These are phyloP conservation scores for Campaea margaritaria DNA, from an alignment of 2,888 invertebrate genomes.

Conservation along the genomic window DNA sequence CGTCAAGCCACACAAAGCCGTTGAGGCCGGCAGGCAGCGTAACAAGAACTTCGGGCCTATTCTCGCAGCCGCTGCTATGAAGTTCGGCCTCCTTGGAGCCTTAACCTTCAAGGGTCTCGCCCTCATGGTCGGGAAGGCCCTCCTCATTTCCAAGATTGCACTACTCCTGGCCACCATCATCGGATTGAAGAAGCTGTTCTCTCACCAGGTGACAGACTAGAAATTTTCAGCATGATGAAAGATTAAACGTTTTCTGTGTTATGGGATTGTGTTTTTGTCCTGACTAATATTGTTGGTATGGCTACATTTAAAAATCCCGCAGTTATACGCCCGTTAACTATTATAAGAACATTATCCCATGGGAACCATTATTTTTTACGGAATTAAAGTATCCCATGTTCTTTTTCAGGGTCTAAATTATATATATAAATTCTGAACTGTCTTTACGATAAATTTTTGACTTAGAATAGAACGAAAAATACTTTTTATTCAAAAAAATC, in stretches of 20 bases:
- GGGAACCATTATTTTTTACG: too few species aligned
- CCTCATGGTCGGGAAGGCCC: constrained; percentile 93
- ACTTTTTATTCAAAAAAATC: too few species aligned
- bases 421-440: too few species aligned
- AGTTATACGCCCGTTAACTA: too few species aligned
- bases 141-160: constrained; percentile 93
- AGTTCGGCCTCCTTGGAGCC: constrained; percentile 92
- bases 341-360: too few species aligned
- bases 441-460: too few species aligned
- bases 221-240: constrained; percentile 54
- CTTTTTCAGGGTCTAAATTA: too few species aligned
- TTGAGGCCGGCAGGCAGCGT: constrained; percentile 88
- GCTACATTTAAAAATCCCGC: constrained; percentile 4
- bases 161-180: constrained; percentile 92
- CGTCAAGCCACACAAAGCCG: constrained; percentile 85
- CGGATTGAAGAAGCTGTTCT: constrained; percentile 92
- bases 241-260: constrained; percentile 47
- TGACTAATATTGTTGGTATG: constrained; percentile 18
- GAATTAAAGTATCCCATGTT: too few species aligned
- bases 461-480: too few species aligned
- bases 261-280: constrained; percentile 31
- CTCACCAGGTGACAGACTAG: constrained; percentile 82
- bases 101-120: constrained; percentile 92
- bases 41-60: constrained; percentile 90
- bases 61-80: constrained; percentile 91